phyloP scores from a whole-genome alignment of 2,888 invertebrate genomes.

The Pogonocherus hispidulus region DNA sequence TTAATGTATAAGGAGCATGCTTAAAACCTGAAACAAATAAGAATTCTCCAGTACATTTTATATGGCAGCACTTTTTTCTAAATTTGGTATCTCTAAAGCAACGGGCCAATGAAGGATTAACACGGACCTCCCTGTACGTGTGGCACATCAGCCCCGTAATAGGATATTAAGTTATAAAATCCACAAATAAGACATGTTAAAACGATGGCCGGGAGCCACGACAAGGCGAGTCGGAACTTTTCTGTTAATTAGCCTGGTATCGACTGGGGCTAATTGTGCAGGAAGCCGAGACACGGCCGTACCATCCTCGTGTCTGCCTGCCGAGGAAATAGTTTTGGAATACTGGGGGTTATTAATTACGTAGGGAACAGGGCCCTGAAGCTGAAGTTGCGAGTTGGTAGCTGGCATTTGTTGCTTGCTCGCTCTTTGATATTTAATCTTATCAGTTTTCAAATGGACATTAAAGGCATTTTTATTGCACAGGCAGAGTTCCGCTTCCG shows the following conservation, averaged over 20 bases:
- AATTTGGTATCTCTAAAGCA: no score
- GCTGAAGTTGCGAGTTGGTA: neutral
- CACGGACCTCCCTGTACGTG: neutral
- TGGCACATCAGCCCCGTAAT: constrained; percentile 38
- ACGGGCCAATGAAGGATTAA: no score
- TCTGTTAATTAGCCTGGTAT: constrained; percentile 57
- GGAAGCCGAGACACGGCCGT: constrained; percentile 40
- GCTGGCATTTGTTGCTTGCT: neutral
- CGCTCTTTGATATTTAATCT: neutral
- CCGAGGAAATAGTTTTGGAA: constrained; percentile 50
- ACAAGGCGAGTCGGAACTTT: constrained; percentile 55
- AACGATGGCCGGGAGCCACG: constrained; percentile 53
- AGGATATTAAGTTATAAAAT: constrained; percentile 53
- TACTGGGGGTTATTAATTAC: constrained; percentile 49
- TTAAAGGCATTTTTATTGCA: no score
- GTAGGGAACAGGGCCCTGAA: neutral
- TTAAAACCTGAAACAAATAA: no score
- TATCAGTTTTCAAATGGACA: no score
- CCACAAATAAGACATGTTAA: constrained; percentile 52
- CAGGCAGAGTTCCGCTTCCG: no score
- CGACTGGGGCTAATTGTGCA: constrained; percentile 52
- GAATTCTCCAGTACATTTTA: no score
- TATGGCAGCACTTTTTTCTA: no score
- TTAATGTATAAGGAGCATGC: no score
- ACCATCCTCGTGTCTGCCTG: constrained; percentile 51